phyloP scores from a whole-genome alignment of 2,888 invertebrate species.

The Bimastos eiseni region DNA sequence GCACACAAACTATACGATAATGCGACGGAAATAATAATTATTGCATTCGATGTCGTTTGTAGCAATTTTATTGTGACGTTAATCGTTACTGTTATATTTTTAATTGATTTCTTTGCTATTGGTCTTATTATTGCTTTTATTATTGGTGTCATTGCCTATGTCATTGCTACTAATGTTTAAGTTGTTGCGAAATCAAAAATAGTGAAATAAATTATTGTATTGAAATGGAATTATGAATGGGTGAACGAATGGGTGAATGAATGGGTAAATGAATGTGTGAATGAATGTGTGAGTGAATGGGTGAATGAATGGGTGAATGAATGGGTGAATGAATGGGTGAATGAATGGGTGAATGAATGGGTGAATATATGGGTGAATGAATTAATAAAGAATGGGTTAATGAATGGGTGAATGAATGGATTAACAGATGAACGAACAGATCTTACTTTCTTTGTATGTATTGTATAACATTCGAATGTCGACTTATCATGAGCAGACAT shows the following conservation, averaged over 20 bases:
- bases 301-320: neutral
- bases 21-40: too few species aligned
- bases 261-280: too few species aligned
- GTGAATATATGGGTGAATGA: neutral
- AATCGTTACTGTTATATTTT: too few species aligned
- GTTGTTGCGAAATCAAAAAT: neutral
- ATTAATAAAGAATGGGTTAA: neutral
- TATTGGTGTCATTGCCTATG: too few species aligned
- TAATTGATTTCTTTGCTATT: neutral
- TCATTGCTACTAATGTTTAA: neutral
- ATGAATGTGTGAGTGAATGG: too few species aligned
- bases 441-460: constrained; percentile 32
- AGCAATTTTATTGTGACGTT: too few species aligned
- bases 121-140: neutral
- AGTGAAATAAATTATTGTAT: neutral
- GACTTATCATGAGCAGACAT: constrained; percentile 27
- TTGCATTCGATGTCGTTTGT: too few species aligned
- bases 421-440: neutral
- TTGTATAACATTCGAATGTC: constrained; percentile 29
- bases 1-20: too few species aligned
- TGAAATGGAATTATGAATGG: neutral
- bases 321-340: neutral
- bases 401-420: neutral
- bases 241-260: too few species aligned
- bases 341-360: neutral